These are phyloP conservation scores for Amphipoea oculea DNA, from an alignment of 2,888 invertebrate genomes.

Conservation along the genomic window DNA sequence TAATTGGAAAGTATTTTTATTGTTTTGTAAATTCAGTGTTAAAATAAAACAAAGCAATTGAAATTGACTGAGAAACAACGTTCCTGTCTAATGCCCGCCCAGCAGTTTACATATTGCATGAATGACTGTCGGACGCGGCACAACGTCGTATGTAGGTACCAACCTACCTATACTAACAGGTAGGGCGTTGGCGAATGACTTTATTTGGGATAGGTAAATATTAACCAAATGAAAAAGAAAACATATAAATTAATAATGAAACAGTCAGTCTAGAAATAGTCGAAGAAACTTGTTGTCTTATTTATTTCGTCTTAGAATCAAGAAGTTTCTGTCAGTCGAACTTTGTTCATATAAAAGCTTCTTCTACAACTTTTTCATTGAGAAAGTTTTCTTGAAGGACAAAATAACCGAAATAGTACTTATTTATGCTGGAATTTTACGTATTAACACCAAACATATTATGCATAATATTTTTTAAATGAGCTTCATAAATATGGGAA, in stretches of 20 bases:
- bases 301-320: background rate
- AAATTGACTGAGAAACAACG: background rate
- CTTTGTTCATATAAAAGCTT: background rate
- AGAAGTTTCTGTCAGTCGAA: background rate
- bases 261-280: background rate
- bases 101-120: conserved; percentile 1
- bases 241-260: background rate
- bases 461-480: background rate
- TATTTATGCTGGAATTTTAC: background rate
- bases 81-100: background rate
- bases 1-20: background rate
- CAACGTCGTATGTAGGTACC: background rate
- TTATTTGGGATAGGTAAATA: background rate
- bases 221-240: background rate
- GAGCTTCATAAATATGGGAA: background rate
- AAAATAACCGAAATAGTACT: background rate
- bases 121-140: background rate
- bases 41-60: background rate
- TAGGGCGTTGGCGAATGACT: too few relatives aligned
- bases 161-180: too few relatives aligned
- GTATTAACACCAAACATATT: background rate
- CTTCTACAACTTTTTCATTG: background rate
- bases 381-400: background rate
- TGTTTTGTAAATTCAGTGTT: background rate
- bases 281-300: background rate